These are phyloP conservation scores for Cardinalis cardinalis DNA, from an alignment of 2,113 vertebrate genomes.

Conservation along the genomic window DNA sequence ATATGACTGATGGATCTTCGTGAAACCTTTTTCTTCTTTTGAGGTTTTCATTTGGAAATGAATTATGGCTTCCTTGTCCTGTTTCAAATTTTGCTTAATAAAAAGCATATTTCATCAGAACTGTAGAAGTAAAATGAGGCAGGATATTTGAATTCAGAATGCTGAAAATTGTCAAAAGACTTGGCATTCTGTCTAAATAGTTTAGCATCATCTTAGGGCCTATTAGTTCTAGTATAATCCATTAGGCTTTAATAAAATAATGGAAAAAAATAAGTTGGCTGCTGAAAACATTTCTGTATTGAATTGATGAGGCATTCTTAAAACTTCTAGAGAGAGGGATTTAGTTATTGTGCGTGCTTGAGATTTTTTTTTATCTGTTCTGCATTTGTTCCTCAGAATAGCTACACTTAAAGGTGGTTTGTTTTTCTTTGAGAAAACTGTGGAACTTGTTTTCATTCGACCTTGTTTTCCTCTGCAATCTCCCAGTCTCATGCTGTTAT, in stretches of 20 bases:
- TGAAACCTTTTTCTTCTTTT: conserved; percentile 36
- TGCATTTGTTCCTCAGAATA: not conserved
- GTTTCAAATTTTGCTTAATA: conserved; percentile 43
- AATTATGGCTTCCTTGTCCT: conserved; percentile 26
- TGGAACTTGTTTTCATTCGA: not conserved
- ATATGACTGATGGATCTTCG: not conserved
- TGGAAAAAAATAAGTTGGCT: not conserved
- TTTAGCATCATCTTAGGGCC: conserved; percentile 18
- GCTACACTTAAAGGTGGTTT: not conserved
- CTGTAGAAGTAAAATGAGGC: conserved; percentile 4
- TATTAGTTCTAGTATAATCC: conserved; percentile 8
- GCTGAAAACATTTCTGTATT: not conserved
- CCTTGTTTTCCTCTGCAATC: not conserved
- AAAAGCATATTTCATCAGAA: conserved; percentile 49
- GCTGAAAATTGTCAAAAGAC: conserved; percentile 34
- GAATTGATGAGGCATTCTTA: conserved; percentile 12
- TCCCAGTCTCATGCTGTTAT: not conserved
- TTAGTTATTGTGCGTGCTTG: not conserved
- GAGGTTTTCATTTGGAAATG: conserved; percentile 42
- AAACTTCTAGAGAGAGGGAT: not conserved
- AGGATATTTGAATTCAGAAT: conserved; percentile 32
- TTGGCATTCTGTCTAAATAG: conserved; percentile 34
- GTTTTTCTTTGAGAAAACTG: not conserved
- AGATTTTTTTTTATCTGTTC: not conserved
- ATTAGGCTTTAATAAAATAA: conserved; percentile 33